Evolutionary conservation across 2,888 invertebrate genomes (phyloP).

Genomic region (Phalera bucephala): DNA sequence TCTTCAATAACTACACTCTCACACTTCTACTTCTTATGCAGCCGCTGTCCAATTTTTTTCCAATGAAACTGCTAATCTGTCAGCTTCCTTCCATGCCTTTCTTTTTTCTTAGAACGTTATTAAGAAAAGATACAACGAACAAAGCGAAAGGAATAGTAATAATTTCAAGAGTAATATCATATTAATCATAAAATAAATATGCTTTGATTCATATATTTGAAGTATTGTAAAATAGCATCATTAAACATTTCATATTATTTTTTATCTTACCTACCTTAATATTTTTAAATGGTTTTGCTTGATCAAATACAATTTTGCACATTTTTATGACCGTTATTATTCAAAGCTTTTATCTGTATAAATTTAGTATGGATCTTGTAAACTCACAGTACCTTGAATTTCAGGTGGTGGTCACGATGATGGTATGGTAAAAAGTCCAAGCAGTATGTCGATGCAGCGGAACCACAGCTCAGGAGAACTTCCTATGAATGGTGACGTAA

Average conservation of each 20-base stretch:
- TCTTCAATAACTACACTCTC: slow-evolving; percentile 21
- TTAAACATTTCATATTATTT: too few relatives aligned
- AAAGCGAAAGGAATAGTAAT: not conserved
- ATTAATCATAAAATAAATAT: too few relatives aligned
- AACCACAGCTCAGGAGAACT: slow-evolving; percentile 88
- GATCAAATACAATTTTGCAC: too few relatives aligned
- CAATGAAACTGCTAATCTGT: slow-evolving; percentile 16
- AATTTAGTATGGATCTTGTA: slow-evolving; percentile 3
- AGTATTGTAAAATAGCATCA: too few relatives aligned
- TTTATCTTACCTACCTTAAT: too few relatives aligned
- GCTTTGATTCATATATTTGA: too few relatives aligned
- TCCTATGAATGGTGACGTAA: slow-evolving; percentile 85
- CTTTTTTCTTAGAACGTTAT: slow-evolving; percentile 4
- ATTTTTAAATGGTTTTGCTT: too few relatives aligned
- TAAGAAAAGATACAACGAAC: too few relatives aligned
- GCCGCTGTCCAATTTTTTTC: slow-evolving; percentile 15
- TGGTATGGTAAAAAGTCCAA: slow-evolving; percentile 91
- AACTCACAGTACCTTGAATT: slow-evolving; percentile 28
- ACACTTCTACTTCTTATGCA: slow-evolving; percentile 20
- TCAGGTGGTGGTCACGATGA: slow-evolving; percentile 67
- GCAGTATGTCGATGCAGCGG: slow-evolving; percentile 90
- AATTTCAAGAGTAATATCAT: too few relatives aligned
- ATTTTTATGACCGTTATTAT: too few relatives aligned
- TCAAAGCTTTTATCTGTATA: not conserved
- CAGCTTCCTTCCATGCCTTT: slow-evolving; percentile 14